Evolutionary conservation across 2,888 invertebrate species (phyloP), one percentile per base, ranked within the genome.

Genomic region (Asteroscopus sphinx): DNA sequence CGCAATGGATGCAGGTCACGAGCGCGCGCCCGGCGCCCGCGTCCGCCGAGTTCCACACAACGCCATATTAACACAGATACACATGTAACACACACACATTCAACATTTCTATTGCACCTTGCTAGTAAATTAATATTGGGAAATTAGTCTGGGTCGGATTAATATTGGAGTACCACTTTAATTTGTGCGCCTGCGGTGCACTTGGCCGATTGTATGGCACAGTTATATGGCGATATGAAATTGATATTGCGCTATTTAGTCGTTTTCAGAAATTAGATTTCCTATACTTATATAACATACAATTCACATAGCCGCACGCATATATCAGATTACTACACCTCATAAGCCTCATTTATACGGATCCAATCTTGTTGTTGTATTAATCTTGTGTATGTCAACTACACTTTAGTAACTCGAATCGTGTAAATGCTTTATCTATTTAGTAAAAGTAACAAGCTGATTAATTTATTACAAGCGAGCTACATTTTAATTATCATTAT

Each of bases 1-100:
- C 52, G 63, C 76, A 73, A 70, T 80, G 68, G 68, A 82, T 82
- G 82, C 82, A 72, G 74, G 80, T 82, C 82, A 82, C 82, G 82
- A 76, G 66, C 70, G 66, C 60, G 61, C 66, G 54, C 68, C 41
- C 48, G 59, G 33, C 49, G 59, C 44, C 54, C 64, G 58, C 67
- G 58, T 68, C 70, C 59, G 59, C 44, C 54, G 30, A 40, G 42
- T 32, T 33, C 51, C 48, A 28, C 47, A 53, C 56, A 55, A 42
- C 51, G 12, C 33, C 45, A 13, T 35, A 35, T 16, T 15, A 44
- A 62, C 28, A 28, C 44, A 46, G 36, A 33, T 16, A 21, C 3
- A 21, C 4, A n/a, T 21, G 4, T 21, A 21, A 21, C 4, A 21
- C 17, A 45, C 40, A 48, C 21, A 46, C 17, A 39, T 25, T 21